A percentile compares a stretch with the other conserved stretches of the same genome.
Evolutionary conservation across 2,113 vertebrate species (phyloP).

Genomic region (Pandion haliaetus): DNA sequence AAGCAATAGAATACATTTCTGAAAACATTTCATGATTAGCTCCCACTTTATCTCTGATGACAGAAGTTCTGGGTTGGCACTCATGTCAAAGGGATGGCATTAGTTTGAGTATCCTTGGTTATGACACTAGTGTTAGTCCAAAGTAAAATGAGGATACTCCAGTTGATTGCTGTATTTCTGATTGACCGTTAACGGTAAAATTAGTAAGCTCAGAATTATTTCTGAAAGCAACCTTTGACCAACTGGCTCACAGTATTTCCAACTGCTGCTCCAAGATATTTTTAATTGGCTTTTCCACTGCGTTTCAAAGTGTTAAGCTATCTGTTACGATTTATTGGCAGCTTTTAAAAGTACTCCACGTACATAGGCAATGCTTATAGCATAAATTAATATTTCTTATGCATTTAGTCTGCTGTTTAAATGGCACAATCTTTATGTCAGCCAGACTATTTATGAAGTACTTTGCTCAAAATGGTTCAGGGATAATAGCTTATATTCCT

Average conservation of each 20-base stretch:
- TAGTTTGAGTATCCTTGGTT: not conserved
- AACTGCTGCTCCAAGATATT: not conserved
- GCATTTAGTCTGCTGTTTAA: not conserved
- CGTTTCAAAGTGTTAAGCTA: conserved; percentile 10
- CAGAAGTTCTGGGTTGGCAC: not conserved
- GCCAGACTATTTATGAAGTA: conserved; percentile 25
- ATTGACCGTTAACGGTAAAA: not conserved
- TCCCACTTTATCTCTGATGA: not conserved
- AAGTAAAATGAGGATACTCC: not conserved
- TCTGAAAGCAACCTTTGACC: not conserved
- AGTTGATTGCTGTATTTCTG: not conserved
- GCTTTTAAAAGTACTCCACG: not conserved
- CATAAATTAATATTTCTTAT: not conserved
- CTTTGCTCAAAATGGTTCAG: not conserved
- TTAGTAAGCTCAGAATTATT: conserved; percentile 25
- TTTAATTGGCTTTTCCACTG: conserved; percentile 39
- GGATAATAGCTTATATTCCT: not conserved
- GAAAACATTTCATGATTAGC: not conserved
- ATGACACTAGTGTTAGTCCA: not conserved
- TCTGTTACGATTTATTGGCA: not conserved
- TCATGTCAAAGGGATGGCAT: not conserved
- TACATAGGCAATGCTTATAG: not conserved
- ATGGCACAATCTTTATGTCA: not conserved
- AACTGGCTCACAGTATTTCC: conserved; percentile 9
- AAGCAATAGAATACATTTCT: not conserved